Percentiles rank a stretch among this genome's conserved stretches.
Conservation (phyloP, 2,113 vertebrate genomes). For the Camarhynchus parvulus region DNA sequence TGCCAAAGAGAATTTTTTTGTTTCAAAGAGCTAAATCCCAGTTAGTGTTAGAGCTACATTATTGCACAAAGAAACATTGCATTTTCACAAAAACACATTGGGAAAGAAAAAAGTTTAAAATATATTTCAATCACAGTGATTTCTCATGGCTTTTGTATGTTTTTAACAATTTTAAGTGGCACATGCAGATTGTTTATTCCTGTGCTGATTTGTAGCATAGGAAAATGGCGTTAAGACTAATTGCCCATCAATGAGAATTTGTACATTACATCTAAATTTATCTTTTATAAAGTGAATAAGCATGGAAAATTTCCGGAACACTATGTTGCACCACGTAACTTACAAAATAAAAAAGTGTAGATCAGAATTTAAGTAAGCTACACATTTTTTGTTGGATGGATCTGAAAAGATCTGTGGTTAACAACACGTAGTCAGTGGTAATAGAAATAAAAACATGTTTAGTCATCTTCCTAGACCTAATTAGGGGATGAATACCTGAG, state of each 20-base stretch:
- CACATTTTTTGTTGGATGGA: background rate
- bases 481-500: background rate
- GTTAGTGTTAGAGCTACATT: background rate
- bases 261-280: background rate
- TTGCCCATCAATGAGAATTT: background rate
- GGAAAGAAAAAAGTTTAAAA: slow-evolving; percentile 61
- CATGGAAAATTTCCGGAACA: background rate
- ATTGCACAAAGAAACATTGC: background rate
- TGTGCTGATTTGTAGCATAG: background rate
- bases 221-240: background rate
- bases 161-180: background rate
- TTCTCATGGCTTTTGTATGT: background rate
- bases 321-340: background rate
- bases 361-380: background rate
- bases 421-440: background rate
- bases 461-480: background rate
- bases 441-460: slow-evolving; percentile 14
- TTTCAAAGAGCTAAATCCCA: slow-evolving; percentile 16
- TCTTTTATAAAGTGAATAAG: background rate
- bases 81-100: slow-evolving; percentile 36
- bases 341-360: background rate
- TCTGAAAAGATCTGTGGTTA: background rate
- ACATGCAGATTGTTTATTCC: background rate
- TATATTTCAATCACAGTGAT: slow-evolving; percentile 36
- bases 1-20: background rate